Base-by-base conservation (phyloP, 2,797 vertebrate species). In the Yasuhikotakia modesta region DNA sequence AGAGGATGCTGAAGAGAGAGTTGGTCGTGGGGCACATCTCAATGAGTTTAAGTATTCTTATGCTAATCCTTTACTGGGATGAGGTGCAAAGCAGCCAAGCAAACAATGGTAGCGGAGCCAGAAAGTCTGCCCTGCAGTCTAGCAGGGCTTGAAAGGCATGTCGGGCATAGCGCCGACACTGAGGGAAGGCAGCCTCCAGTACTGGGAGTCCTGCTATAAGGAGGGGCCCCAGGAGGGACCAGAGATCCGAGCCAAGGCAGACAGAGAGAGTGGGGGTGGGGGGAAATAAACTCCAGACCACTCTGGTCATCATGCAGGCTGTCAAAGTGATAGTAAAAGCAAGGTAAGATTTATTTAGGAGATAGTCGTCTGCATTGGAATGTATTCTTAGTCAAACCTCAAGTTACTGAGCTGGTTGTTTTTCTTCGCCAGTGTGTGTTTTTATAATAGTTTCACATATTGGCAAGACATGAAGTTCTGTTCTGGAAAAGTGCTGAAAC, bases 101-200 rank as follows among this genome's bases (percentile, higher is more conserved):
- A 93, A 92, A 98, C 96, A 97, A 96, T 95, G 93, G 92, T 88
- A 86, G 79, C 93, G 96, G 96, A 97, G 96, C 94, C 96, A 95
- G 94, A 93, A 93, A 96, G 96, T 99, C 96, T 99, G 95, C 94
- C 80, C 87, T 78, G 91, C 87, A 92, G 94, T 89, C 91, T 90
- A 91, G 91, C 92, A 86, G 89, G 94, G 93, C 95, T 95, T 89
- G 91, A 91, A 93, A 93, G 94, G 94, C 95, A 92, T 91, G 93
- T 93, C 90, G 87, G n/a, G 89, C 93, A 76, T 86, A 94, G 94
- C 91, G 95, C 95, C 94, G 89, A 86, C 88, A 88, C 84, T 76
- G 81, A 89, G 85, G 46, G 84, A 86, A 88, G 85, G 88, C 84
- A 83, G 87, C 86, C 70, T 84, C 86, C 85, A 76, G 90, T 90